These are phyloP conservation scores for Alces alces DNA, from an alignment of 2,113 vertebrate genomes.

Conservation along the genomic window DNA sequence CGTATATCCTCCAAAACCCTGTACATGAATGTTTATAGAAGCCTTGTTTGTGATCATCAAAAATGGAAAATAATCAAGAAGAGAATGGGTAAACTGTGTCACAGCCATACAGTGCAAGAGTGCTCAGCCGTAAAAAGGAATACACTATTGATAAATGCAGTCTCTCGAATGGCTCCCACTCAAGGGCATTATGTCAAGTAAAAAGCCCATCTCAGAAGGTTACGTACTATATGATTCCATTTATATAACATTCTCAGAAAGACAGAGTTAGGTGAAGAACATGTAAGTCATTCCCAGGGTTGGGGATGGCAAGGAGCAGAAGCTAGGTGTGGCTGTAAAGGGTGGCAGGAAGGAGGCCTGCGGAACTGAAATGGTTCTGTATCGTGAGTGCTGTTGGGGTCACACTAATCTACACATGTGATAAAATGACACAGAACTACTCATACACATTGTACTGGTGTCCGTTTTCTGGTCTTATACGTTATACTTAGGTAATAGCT, in stretches of 20 bases:
- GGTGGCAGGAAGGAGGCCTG: background rate
- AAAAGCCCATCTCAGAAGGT: background rate
- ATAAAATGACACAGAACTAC: background rate
- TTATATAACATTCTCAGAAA: background rate
- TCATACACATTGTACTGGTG: background rate
- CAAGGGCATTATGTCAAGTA: background rate
- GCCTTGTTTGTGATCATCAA: background rate
- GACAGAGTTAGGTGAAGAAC: background rate
- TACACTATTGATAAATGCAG: background rate
- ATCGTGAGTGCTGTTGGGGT: background rate
- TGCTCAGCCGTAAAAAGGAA: background rate
- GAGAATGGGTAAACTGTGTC: background rate
- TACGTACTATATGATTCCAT: background rate
- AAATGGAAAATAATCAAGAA: background rate
- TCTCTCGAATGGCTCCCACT: background rate
- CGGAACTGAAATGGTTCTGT: background rate
- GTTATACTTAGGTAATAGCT: background rate
- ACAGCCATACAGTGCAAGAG: background rate
- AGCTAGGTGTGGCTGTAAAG: background rate
- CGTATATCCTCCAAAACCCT: background rate
- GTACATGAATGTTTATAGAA: background rate
- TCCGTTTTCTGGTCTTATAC: background rate
- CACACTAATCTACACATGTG: background rate
- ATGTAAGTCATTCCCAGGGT: background rate
- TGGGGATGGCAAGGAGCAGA: too few relatives aligned